Base-by-base conservation (phyloP, 1,140 invertebrate species). In the Megathymus violae region DNA sequence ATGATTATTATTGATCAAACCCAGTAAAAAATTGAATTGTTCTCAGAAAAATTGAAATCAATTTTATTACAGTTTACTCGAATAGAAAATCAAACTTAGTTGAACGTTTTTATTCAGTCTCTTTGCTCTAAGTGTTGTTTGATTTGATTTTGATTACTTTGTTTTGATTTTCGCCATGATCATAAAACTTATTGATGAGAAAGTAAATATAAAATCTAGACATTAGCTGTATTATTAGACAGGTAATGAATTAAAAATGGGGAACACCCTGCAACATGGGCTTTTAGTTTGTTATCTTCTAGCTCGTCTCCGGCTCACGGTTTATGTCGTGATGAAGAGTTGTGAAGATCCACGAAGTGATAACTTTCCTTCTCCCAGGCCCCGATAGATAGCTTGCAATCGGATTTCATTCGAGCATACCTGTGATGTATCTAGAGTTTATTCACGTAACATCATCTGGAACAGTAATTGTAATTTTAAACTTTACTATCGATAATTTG, bases 271-370 rank as follows among this genome's bases (percentile, higher is more conserved):
- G 11, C 31, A 59, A 59, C 56, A 59, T 59, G 56, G 56, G 44
- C 31, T 59, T 59, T 43, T 59, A 47, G 59, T 67, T 58, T 58
- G 36, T 62, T 47, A 67, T 67, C 51, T 62, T 47, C 44, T 76
- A 64, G 60, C 74, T 71, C 52, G 69, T 76, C 69, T 78, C 69
- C 73, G 69, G 62, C 76, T 88, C 81, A 83, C 84, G 82, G 85
- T 77, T 81, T 76, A 52, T 64, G 78, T 83, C 78, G 76, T 81
- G 73, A 80, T 73, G 72, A 69, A 64, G 65, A 71, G 16, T 62
- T 62, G 62, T 54, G 74, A 67, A 76, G 86, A 89, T 89, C 73
- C 86, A 89, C 84, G 86, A 82, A 69, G 56, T 56, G 86, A 89
- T 89, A 87, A 74, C 67, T 74, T 68, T 58, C 67, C 62, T 69